phyloP scores from a whole-genome alignment of 2,888 invertebrate species.

The Corbicula japonica region DNA sequence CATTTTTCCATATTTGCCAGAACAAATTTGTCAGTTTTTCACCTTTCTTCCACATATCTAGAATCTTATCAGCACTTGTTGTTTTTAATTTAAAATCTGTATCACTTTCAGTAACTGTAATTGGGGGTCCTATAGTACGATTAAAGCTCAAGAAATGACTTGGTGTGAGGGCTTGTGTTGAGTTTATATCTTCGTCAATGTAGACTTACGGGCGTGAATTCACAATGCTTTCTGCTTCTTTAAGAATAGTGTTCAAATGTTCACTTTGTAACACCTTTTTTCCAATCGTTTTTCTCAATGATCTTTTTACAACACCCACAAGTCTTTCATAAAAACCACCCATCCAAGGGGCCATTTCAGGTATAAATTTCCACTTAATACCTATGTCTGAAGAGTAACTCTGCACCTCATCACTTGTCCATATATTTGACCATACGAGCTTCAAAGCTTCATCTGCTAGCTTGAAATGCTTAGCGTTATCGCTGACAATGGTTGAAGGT shows the following conservation, averaged over 20 bases:
- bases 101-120: slow-evolving; percentile 9
- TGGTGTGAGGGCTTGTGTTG: slow-evolving; percentile 1
- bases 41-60: slow-evolving; percentile 29
- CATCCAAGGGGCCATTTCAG: too few species aligned
- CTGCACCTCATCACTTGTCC: background rate
- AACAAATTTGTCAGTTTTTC: slow-evolving; percentile 16
- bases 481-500: slow-evolving; percentile 6
- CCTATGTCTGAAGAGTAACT: background rate
- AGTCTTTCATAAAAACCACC: too few species aligned
- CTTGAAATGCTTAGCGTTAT: slow-evolving; percentile 31
- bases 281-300: slow-evolving; percentile 15
- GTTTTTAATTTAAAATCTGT: slow-evolving; percentile 5
- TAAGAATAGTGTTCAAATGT: slow-evolving; percentile 7
- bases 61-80: slow-evolving; percentile 19
- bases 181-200: slow-evolving; percentile 19
- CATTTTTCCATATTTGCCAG: slow-evolving; percentile 6
- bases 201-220: slow-evolving; percentile 24
- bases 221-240: slow-evolving; percentile 12
- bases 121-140: slow-evolving; percentile 5
- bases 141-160: slow-evolving; percentile 13
- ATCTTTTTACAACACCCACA: too few species aligned
- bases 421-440: background rate
- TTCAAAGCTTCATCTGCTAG: slow-evolving; percentile 2
- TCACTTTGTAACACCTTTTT: background rate
- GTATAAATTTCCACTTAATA: slow-evolving; percentile 21